phyloP scores from a whole-genome alignment of 1,140 invertebrate genomes.

The Homalodisca vitripennis region DNA sequence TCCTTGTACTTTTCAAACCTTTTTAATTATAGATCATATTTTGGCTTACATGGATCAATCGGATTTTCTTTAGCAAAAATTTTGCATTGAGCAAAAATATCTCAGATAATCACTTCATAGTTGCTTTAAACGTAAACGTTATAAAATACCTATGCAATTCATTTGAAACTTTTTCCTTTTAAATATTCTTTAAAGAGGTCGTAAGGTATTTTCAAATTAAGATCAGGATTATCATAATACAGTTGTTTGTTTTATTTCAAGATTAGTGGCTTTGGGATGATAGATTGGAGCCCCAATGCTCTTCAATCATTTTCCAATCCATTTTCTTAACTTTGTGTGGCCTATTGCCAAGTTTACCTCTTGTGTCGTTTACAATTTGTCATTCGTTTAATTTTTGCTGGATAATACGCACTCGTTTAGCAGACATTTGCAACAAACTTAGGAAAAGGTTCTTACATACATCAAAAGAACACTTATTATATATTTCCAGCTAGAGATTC shows the following conservation, averaged over 20 bases:
- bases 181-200: conserved; percentile 23
- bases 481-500: conserved; percentile 12
- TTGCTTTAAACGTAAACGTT: conserved; percentile 1
- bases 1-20: conserved; percentile 26
- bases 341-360: conserved; percentile 24
- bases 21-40: conserved; percentile 23
- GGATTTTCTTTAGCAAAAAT: conserved; percentile 14
- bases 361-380: not conserved
- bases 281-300: conserved; percentile 26
- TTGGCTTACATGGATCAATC: conserved; percentile 24
- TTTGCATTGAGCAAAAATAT: conserved; percentile 10
- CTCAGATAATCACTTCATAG: conserved; percentile 30
- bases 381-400: conserved; percentile 22
- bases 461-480: not conserved
- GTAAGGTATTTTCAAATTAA: conserved; percentile 15
- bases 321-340: conserved; percentile 8
- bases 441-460: conserved; percentile 3
- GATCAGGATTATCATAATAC: conserved; percentile 11
- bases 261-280: conserved; percentile 22
- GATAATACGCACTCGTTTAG: conserved; percentile 15
- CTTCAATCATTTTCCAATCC: conserved; percentile 25
- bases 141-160: not conserved
- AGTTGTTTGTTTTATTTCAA: not conserved
- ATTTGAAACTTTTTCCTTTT: not conserved
- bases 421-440: conserved; percentile 17